Conservation (phyloP, 2,113 vertebrate genomes). For the Butastur rufipennis region DNA sequence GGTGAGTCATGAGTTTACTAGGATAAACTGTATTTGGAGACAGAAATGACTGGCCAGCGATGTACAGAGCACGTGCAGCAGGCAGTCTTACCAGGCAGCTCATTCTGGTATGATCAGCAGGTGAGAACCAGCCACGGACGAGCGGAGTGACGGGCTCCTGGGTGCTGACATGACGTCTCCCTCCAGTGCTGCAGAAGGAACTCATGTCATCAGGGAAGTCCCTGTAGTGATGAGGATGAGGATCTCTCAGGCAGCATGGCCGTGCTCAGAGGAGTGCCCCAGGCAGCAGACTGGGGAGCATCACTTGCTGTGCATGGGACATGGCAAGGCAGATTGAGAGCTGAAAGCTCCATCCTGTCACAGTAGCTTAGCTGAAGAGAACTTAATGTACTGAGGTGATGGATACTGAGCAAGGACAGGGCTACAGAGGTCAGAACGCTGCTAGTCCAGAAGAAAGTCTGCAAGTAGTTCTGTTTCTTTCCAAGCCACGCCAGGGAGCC, state of each 20-base stretch:
- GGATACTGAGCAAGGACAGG: background rate
- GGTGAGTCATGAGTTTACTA: background rate
- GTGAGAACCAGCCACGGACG: background rate
- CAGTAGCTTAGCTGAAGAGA: background rate
- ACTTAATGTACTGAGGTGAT: background rate
- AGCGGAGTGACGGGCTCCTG: background rate
- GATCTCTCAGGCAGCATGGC: background rate
- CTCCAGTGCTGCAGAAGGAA: background rate
- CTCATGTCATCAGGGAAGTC: background rate
- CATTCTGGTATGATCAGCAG: background rate
- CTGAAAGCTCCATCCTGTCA: background rate
- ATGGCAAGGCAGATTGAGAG: background rate
- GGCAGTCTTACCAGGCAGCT: background rate
- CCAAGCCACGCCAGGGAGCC: background rate
- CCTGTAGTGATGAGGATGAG: fast-evolving
- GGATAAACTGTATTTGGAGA: background rate
- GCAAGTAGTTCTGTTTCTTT: background rate
- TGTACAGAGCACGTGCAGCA: background rate
- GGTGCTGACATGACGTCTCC: background rate
- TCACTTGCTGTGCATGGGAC: background rate
- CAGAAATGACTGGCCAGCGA: background rate
- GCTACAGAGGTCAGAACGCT: background rate
- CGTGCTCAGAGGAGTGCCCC: fast-evolving
- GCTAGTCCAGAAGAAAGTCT: background rate
- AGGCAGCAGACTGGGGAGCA: background rate